Percentiles rank a stretch among this genome's conserved stretches.
Conservation (phyloP, 2,113 vertebrate genomes). For the Copsychus sechellarum region DNA sequence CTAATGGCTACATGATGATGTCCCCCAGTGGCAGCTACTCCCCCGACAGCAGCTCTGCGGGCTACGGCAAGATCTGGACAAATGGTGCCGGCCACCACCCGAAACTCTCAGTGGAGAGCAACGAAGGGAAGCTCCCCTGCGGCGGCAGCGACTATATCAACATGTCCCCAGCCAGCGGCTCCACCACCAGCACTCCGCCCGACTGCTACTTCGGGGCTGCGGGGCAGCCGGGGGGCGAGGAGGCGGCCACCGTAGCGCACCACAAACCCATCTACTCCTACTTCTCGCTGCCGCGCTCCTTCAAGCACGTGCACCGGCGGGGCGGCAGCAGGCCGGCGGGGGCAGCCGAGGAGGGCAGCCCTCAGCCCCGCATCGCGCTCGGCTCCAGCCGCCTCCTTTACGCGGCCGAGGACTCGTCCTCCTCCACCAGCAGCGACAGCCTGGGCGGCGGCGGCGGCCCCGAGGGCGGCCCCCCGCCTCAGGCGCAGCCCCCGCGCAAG, state of each 20-base stretch:
- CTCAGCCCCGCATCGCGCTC: constrained; percentile 74
- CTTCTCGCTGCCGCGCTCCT: constrained; percentile 87
- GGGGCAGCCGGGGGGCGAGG: constrained; percentile 38
- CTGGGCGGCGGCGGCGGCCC: constrained; percentile 71
- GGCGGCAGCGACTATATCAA: constrained; percentile 85
- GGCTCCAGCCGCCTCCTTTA: constrained; percentile 78
- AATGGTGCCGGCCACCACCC: constrained; percentile 75
- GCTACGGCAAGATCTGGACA: constrained; percentile 82
- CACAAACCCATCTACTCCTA: constrained; percentile 82
- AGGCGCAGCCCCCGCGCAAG: constrained; percentile 60
- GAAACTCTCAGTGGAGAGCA: constrained; percentile 77
- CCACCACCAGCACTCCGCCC: constrained; percentile 83
- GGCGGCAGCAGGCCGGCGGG: background rate
- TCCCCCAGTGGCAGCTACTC: constrained; percentile 88
- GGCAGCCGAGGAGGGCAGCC: constrained; percentile 68
- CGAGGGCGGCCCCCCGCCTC: constrained; percentile 20
- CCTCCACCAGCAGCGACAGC: constrained; percentile 87
- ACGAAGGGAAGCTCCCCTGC: constrained; percentile 77
- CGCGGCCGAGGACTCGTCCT: constrained; percentile 80
- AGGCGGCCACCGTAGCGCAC: constrained; percentile 1
- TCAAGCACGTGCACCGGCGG: constrained; percentile 79
- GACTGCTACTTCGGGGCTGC: constrained; percentile 76
- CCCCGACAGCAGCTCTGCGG: constrained; percentile 71
- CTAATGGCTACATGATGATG: constrained; percentile 93
- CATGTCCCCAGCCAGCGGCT: constrained; percentile 87